Evolutionary conservation across 2,888 invertebrate genomes (phyloP), one percentile per base, ranked within the genome.

Genomic region (Smittia sp.): DNA sequence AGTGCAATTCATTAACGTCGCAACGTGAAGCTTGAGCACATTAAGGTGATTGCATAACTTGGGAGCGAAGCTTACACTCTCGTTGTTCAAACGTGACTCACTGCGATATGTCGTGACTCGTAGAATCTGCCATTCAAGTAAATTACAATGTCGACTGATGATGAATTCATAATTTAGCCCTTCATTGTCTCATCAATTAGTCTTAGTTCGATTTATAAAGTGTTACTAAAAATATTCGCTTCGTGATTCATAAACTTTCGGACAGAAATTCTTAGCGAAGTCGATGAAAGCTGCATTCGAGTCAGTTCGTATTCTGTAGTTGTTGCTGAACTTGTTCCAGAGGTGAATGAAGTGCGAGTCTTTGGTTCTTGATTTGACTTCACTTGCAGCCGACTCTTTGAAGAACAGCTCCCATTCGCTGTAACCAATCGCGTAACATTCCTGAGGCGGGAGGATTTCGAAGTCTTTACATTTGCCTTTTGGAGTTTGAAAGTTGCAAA

Each of bases 281-380:
- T 13, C 13, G 15, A 63, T 6, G 15, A 27, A 63, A 25, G 63
- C 58, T 1, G 6, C 13, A 22, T 22, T 58, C 22, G n/a, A 58
- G 22, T 20, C 22, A 3, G 3, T 18, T 20, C 22, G 11, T 27
- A 32, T 69, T 52, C 6, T 25, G 32, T 46, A 69, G 9, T 32
- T 32, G 9, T 9, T 32, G 32, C 32, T 32, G 9, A 32, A 69
- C 22, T 69, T 69, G 32, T 69, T 69, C 69, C 69, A 69, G 24
- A 69, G 41, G 9, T 69, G 69, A 32, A 69, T 15, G 9, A 46
- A 18, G 22, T 41, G 25, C n/a, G 69, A 52, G 6, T 52, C 54
- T 46, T 69, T 52, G 11, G 41, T 32, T n/a, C 13, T 15, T 11
- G 1, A 15, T 27, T 41, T 25, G 15, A 22, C 54, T 1, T 9